Evolutionary conservation across 2,113 vertebrate genomes (phyloP).

Genomic region (Callocephalon fimbriatum): DNA sequence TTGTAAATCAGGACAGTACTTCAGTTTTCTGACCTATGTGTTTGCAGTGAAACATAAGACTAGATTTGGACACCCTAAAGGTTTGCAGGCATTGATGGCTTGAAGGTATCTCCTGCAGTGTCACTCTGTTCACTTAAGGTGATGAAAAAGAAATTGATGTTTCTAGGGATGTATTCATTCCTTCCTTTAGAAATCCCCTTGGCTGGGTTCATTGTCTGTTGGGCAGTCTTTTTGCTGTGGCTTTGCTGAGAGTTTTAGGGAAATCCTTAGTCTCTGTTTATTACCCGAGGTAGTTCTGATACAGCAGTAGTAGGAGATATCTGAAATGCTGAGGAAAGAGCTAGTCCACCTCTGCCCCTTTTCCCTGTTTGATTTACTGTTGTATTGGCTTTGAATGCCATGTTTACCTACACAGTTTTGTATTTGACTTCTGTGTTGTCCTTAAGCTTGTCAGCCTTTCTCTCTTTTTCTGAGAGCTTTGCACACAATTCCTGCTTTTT

Average conservation of each 20-base stretch:
- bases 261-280: neutral
- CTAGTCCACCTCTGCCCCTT: neutral
- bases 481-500: neutral
- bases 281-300: neutral
- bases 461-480: neutral
- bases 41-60: neutral
- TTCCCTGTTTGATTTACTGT: neutral
- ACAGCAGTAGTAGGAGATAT: neutral
- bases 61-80: neutral
- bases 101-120: neutral
- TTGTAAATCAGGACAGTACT: neutral
- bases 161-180: neutral
- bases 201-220: neutral
- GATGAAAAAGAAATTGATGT: constrained; percentile 10
- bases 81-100: neutral
- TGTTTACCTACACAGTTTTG: neutral
- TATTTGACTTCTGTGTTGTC: neutral
- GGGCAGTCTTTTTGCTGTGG: neutral
- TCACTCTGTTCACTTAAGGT: neutral
- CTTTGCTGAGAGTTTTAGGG: neutral
- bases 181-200: neutral
- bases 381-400: neutral
- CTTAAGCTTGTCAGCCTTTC: neutral
- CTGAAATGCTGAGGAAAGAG: neutral
- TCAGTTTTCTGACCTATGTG: neutral